A percentile compares a stretch with the other conserved stretches of the same genome.
These are phyloP conservation scores for Myotis davidii DNA, from an alignment of 2,113 vertebrate species.

Conservation along the genomic window DNA sequence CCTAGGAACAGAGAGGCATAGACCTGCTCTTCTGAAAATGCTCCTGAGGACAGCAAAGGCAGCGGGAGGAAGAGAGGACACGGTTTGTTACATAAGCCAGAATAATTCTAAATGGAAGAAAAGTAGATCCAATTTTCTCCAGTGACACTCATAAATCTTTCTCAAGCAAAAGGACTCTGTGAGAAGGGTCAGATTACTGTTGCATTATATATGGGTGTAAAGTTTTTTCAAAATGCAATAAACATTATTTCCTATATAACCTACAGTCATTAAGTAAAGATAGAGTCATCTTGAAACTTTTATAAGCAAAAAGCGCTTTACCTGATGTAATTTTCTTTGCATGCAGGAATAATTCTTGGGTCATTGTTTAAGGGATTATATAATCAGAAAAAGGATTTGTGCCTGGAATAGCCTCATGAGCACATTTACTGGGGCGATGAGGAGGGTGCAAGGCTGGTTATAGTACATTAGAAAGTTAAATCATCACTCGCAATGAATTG, in stretches of 20 bases:
- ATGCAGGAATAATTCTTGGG: background rate
- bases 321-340: slow-evolving; percentile 15
- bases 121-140: slow-evolving; percentile 26
- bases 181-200: background rate
- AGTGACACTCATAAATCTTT: background rate
- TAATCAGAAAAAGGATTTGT: background rate
- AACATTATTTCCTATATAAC: background rate
- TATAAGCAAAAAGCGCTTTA: background rate
- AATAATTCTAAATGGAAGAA: background rate
- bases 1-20: background rate
- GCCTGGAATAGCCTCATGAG: background rate
- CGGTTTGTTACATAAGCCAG: background rate
- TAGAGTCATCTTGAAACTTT: background rate
- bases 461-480: background rate
- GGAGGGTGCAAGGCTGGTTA: background rate
- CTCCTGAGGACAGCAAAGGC: background rate
- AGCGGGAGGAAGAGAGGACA: background rate
- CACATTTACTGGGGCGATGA: background rate
- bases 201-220: background rate
- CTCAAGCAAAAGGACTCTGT: background rate
- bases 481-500: background rate
- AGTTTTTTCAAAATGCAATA: background rate
- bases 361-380: background rate
- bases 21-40: slow-evolving; percentile 12
- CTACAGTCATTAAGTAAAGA: background rate